phyloP scores from a whole-genome alignment of 2,888 invertebrate species.

The Chrysina gloriosa region DNA sequence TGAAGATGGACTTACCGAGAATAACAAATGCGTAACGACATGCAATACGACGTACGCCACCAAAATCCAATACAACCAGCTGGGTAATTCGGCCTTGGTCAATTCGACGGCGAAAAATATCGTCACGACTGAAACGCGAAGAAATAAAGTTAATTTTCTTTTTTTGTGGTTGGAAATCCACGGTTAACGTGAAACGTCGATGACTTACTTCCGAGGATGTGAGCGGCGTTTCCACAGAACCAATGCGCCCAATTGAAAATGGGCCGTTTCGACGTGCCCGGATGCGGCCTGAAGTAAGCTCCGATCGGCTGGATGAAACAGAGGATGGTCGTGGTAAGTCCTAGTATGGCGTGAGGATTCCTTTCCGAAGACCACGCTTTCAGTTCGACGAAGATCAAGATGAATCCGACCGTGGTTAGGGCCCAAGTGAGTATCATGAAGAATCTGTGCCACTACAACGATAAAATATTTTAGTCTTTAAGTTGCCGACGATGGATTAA shows the following conservation, averaged over 20 bases:
- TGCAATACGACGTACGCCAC: constrained; percentile 92
- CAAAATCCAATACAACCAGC: constrained; percentile 89
- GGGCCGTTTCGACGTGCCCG: constrained; percentile 80
- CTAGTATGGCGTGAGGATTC: constrained; percentile 87
- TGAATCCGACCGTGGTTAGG: constrained; percentile 81
- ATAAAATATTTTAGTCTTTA: neutral
- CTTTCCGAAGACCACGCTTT: constrained; percentile 79
- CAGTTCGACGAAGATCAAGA: constrained; percentile 85
- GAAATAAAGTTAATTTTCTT: constrained; percentile 3
- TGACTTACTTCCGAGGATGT: constrained; percentile 85
- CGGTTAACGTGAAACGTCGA: too few species aligned
- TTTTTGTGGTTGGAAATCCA: too few species aligned
- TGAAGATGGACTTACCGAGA: constrained; percentile 86
- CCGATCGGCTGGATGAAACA: constrained; percentile 90
- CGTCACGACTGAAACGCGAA: constrained; percentile 80
- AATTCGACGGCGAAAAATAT: constrained; percentile 93
- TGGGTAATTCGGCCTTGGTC: constrained; percentile 85
- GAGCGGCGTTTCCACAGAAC: constrained; percentile 87
- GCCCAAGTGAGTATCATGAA: constrained; percentile 87
- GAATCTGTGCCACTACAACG: constrained; percentile 82
- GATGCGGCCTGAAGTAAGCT: constrained; percentile 87
- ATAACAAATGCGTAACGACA: constrained; percentile 85
- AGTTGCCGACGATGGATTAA: neutral
- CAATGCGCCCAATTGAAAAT: constrained; percentile 95
- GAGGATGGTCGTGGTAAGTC: constrained; percentile 79